phyloP scores from a whole-genome alignment of 2,797 vertebrate genomes.

The Myoxocephalus aenaeus region DNA sequence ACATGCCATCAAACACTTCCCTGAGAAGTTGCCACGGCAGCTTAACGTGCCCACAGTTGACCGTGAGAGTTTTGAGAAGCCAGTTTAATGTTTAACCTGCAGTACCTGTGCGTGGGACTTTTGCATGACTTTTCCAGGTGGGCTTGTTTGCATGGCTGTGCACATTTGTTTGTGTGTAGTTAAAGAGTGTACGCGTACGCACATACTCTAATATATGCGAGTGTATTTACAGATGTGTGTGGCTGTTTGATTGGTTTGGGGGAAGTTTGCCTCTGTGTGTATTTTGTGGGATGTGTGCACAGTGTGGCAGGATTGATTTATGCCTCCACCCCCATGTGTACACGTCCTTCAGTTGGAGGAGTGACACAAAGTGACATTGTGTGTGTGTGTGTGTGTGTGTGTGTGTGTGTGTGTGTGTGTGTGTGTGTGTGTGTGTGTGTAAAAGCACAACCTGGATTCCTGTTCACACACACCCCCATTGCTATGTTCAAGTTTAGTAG shows the following conservation, averaged over 20 bases:
- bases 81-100: constrained; percentile 73
- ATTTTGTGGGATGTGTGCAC: constrained; percentile 63
- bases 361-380: constrained; percentile 47
- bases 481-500: constrained; percentile 14
- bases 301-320: constrained; percentile 66
- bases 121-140: constrained; percentile 13
- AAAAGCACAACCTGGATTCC: constrained; percentile 32
- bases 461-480: constrained; percentile 37
- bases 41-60: constrained; percentile 63
- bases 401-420: constrained; percentile 21
- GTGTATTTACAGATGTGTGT: constrained; percentile 11
- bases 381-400: constrained; percentile 25
- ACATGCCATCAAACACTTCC: constrained; percentile 46
- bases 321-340: constrained; percentile 56
- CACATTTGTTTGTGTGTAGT: constrained; percentile 17
- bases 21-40: constrained; percentile 65
- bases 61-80: constrained; percentile 66
- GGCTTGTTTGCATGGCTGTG: constrained; percentile 18
- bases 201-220: not conserved
- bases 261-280: constrained; percentile 36
- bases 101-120: constrained; percentile 15
- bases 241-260: constrained; percentile 20
- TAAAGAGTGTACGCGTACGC: constrained; percentile 7
- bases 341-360: constrained; percentile 63
- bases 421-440: constrained; percentile 8